Base-by-base conservation (phyloP, 2,797 vertebrate genomes). In the Semaprochilodus insignis region DNA sequence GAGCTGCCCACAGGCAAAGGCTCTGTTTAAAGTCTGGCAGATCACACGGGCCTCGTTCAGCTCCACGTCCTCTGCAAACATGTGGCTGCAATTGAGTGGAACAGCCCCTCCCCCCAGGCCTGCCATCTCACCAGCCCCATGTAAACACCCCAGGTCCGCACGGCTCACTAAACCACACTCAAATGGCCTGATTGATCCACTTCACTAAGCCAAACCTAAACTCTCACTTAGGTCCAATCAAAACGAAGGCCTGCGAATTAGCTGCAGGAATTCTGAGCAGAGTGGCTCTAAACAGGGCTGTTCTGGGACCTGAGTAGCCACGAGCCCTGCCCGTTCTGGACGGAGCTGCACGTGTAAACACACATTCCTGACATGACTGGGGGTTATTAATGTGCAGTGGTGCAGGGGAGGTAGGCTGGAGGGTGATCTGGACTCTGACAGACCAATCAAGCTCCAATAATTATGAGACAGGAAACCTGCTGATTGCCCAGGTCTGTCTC, bases 391-490 rank as follows among this genome's bases (percentile, higher is more conserved):
- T 40, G 27, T 23, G 21, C 36, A 44, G 16, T 25, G 27, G 52
- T 13, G 40, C 19, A 16, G 66, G 44, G 44, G 44, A 44, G 77
- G 60, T 73, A 74, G 69, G 70, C 73, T 74, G 23, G 57, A 51
- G 34, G 27, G 79, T 36, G 71, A 85, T 78, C 77, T 82, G 80
- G 84, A 77, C 72, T 71, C 51, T 75, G 82, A 84, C 77, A 80
- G 82, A 60, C 59, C 78, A 84, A 88, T 85, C 83, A 85, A 83
- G 81, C 83, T 16, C 44, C 51, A 66, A 83, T 85, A 91, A 91
- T 94, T 91, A 91, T 85, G 86, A 87, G 77, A 81, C 91, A 91
- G 91, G 88, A 93, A 90, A 89, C 85, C 85, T 80, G 59, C 90
- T 91, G 91, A 94, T 93, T 94, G 91, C 89, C 67, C 74, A n/a